Evolutionary conservation across 2,888 invertebrate genomes (phyloP).

Genomic region (Agrochola lota): DNA sequence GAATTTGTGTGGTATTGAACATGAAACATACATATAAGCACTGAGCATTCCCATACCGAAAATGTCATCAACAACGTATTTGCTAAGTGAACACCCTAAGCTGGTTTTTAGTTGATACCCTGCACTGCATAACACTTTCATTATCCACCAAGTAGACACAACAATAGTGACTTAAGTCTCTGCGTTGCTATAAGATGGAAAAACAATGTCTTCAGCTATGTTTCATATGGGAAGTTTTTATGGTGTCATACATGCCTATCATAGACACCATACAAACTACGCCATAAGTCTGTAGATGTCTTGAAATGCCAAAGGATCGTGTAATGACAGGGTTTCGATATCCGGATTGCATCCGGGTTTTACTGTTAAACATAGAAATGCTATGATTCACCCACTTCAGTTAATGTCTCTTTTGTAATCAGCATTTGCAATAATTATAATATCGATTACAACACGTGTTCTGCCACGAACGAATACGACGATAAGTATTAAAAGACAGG

Average conservation of each 20-base stretch:
- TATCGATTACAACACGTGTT: not conserved
- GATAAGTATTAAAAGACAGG: not conserved
- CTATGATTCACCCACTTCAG: not conserved
- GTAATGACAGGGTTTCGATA: not conserved
- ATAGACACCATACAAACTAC: not conserved
- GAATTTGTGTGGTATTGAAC: not conserved
- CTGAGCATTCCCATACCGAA: not conserved
- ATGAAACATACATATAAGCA: too few species aligned
- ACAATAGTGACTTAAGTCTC: not conserved
- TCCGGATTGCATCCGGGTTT: not conserved
- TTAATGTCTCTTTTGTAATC: not conserved
- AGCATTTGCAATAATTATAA: not conserved
- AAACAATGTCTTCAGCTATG: not conserved
- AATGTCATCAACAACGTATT: not conserved
- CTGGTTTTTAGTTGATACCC: not conserved
- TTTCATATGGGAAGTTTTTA: too few species aligned
- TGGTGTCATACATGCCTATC: too few species aligned
- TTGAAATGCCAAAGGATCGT: not conserved
- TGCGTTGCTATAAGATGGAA: not conserved
- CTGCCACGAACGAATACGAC: not conserved
- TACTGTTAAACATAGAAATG: conserved; percentile 4
- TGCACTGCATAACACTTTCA: not conserved
- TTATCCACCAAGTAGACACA: not conserved
- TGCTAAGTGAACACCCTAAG: not conserved
- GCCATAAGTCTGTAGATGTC: not conserved